These are phyloP conservation scores for Coptodon bakossiorum DNA, from an alignment of 2,113 vertebrate species.

Conservation along the genomic window DNA sequence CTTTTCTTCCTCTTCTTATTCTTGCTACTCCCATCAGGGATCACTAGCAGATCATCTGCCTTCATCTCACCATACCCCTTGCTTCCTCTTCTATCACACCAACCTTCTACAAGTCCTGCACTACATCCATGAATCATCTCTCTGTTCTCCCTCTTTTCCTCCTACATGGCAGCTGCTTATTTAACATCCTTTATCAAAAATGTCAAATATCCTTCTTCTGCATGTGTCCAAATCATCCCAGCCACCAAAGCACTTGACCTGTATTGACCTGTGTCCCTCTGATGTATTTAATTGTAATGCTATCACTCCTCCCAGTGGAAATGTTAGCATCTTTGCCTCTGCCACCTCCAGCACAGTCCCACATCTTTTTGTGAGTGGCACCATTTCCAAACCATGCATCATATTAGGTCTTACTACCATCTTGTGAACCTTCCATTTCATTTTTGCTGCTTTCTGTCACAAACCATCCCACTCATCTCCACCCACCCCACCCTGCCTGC, in stretches of 20 bases:
- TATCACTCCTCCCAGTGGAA: background rate
- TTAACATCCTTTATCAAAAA: background rate
- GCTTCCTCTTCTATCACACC: background rate
- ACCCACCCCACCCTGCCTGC: background rate
- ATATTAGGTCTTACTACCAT: fast-evolving
- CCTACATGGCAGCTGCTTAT: background rate
- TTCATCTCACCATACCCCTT: background rate
- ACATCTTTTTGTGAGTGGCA: background rate
- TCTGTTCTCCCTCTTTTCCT: background rate
- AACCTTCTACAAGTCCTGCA: background rate
- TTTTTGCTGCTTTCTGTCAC: background rate
- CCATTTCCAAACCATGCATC: background rate
- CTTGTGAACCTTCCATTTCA: background rate
- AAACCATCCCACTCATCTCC: background rate
- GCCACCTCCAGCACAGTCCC: background rate
- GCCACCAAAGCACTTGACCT: background rate
- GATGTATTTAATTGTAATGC: background rate
- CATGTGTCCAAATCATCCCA: background rate
- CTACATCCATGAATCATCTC: background rate
- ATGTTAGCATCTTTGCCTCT: fast-evolving
- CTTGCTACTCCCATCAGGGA: background rate
- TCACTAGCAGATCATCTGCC: background rate
- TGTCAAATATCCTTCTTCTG: background rate
- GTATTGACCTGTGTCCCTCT: background rate
- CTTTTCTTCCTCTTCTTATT: background rate